Base-by-base conservation (phyloP, 2,888 invertebrate species). In the Polydrusus pterygomalis region DNA sequence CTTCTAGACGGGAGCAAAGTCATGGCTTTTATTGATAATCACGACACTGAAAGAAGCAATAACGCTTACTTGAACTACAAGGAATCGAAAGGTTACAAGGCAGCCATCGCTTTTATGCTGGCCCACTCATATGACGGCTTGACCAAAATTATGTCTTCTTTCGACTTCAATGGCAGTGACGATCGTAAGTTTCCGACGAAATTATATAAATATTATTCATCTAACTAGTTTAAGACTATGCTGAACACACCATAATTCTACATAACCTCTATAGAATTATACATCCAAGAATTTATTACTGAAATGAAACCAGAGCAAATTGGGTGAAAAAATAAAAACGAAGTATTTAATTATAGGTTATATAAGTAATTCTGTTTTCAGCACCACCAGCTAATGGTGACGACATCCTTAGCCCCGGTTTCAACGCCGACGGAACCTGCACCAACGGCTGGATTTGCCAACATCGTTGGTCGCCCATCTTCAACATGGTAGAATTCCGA, bases 111-210 rank as follows among this genome's bases (percentile, higher is more conserved):
- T 0, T 97, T 96, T 86, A 95, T 94, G 91, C 89, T 98, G 86
- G 96, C 97, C 0, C 94, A 94, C 90, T 93, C 95, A 0, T 96
- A 95, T 80, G 95, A 95, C 79, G 89, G 91, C 74, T 92, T 95
- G 0, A 91, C 95, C 62, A 87, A 97, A 67, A 96, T 98, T 95
- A 97, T 98, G 96, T 96, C 96, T 84, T 96, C 96, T 79, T 97
- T 91, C 84, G 89, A 84, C 62, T 97, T 96, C 86, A 83, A 86
- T 0, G 80, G 91, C 73, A 89, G 89, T 9, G 92, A 93, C 82
- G 82, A 84, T 80, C 85, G 86, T 80, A 74, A 65, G 49, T 60
- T n/a, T n/a, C n/a, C n/a, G n/a, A n/a, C n/a, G n/a, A n/a, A n/a
- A n/a, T n/a, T n/a, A n/a, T n/a, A n/a, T n/a, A n/a, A n/a, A n/a